Percentiles rank a stretch among this genome's conserved stretches.
These are phyloP conservation scores for Cladopsammia gracilis DNA, from an alignment of 64 coral and sea anemone species.

Conservation along the genomic window DNA sequence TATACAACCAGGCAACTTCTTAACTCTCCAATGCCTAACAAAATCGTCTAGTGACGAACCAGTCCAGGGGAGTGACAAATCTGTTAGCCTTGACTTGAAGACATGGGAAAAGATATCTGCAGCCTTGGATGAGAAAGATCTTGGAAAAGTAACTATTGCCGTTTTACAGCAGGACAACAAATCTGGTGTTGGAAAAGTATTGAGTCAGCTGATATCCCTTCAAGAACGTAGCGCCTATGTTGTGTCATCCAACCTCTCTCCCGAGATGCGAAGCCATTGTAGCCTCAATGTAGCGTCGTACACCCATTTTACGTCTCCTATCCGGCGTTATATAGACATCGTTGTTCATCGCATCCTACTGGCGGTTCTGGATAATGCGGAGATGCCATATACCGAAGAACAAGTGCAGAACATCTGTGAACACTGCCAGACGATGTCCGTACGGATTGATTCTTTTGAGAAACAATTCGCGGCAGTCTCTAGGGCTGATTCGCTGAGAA, in stretches of 20 bases:
- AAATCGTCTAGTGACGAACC: not conserved
- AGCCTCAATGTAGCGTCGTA: slow-evolving; percentile 71
- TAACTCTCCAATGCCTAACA: slow-evolving; percentile 44
- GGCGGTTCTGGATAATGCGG: slow-evolving; percentile 47
- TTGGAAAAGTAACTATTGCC: slow-evolving; percentile 41
- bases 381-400: slow-evolving; percentile 71
- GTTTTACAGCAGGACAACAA: slow-evolving; percentile 25
- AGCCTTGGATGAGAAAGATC: slow-evolving; percentile 77
- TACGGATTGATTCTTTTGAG: slow-evolving; percentile 38
- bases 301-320: slow-evolving; percentile 92
- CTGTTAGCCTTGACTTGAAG: slow-evolving; percentile 60
- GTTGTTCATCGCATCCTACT: slow-evolving; percentile 92
- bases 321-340: slow-evolving; percentile 94
- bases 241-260: not conserved
- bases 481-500: slow-evolving; percentile 22
- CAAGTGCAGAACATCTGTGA: slow-evolving; percentile 71
- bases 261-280: slow-evolving; percentile 15
- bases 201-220: not conserved
- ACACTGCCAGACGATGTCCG: slow-evolving; percentile 49
- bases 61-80: not conserved
- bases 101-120: slow-evolving; percentile 78
- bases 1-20: slow-evolving; percentile 46
- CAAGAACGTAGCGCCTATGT: slow-evolving; percentile 34
- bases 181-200: not conserved
- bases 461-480: slow-evolving; percentile 24